phyloP scores from a whole-genome alignment of 2,113 vertebrate genomes.

The Gymnobelideus leadbeateri region DNA sequence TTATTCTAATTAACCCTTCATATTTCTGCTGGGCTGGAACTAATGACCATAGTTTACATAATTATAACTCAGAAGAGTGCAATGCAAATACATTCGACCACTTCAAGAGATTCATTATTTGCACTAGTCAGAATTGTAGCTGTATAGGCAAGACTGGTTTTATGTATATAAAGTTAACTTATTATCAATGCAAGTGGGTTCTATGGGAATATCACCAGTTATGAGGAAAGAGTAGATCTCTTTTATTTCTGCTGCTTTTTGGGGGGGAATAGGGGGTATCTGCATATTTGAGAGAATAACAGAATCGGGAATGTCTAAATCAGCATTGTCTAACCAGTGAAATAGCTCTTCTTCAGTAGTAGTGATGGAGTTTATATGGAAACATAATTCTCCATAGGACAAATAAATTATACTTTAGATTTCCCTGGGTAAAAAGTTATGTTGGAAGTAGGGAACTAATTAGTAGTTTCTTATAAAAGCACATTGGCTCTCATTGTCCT shows the following conservation, averaged over 20 bases:
- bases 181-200: no score
- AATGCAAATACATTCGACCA: background rate
- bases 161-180: background rate
- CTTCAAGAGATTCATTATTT: background rate
- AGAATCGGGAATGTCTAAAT: conserved; percentile 3
- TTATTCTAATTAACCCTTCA: background rate
- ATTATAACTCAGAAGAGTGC: background rate
- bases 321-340: background rate
- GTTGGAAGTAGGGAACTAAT: conserved; percentile 9
- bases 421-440: background rate
- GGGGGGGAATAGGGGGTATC: background rate
- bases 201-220: no score
- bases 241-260: background rate
- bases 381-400: background rate
- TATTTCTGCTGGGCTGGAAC: background rate
- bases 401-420: background rate
- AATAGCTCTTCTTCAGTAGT: background rate
- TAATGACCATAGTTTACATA: background rate
- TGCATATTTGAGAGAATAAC: background rate
- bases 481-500: background rate
- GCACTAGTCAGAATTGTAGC: background rate
- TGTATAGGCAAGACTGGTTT: background rate
- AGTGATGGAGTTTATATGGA: background rate
- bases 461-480: conserved; percentile 6
- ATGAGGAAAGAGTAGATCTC: no score